Conservation (phyloP, 2,797 vertebrate genomes). For the Pseudomugil gertrudae region DNA sequence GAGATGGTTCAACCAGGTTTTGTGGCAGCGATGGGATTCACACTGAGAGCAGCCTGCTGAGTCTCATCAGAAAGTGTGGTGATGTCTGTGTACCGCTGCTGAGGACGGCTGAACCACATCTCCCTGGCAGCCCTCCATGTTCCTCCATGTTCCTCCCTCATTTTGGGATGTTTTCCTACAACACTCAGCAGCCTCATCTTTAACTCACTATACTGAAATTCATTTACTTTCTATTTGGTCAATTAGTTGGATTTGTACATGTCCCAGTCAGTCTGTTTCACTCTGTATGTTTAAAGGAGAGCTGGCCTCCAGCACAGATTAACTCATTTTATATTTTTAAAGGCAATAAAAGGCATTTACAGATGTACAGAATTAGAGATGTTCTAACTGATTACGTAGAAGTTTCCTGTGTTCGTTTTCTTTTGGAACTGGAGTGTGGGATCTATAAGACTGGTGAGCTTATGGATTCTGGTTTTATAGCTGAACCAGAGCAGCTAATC, state of each 20-base stretch:
- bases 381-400: too few species aligned
- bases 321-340: too few species aligned
- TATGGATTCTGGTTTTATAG: not conserved
- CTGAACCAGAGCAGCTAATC: not conserved
- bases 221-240: slow-evolving; percentile 42
- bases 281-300: slow-evolving; percentile 3
- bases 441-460: slow-evolving; percentile 1
- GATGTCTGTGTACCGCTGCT: slow-evolving; percentile 13
- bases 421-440: not conserved
- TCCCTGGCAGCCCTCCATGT: slow-evolving; percentile 13
- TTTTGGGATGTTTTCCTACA: slow-evolving; percentile 4
- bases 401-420: too few species aligned
- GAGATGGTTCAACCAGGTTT: slow-evolving; percentile 19
- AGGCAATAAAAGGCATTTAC: too few species aligned
- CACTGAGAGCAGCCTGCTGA: slow-evolving; percentile 56
- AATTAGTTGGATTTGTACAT: slow-evolving; percentile 32
- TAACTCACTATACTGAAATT: slow-evolving; percentile 14
- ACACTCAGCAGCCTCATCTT: not conserved
- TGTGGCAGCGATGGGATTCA: slow-evolving; percentile 44
- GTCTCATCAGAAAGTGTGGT: slow-evolving; percentile 65
- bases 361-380: too few species aligned
- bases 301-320: not conserved
- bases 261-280: slow-evolving; percentile 2
- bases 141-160: slow-evolving; percentile 15
- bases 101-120: slow-evolving; percentile 38